Percentiles rank a stretch among this genome's conserved stretches.
Conservation (phyloP, 1,140 invertebrate genomes). For the Drosophila novamexicana region DNA sequence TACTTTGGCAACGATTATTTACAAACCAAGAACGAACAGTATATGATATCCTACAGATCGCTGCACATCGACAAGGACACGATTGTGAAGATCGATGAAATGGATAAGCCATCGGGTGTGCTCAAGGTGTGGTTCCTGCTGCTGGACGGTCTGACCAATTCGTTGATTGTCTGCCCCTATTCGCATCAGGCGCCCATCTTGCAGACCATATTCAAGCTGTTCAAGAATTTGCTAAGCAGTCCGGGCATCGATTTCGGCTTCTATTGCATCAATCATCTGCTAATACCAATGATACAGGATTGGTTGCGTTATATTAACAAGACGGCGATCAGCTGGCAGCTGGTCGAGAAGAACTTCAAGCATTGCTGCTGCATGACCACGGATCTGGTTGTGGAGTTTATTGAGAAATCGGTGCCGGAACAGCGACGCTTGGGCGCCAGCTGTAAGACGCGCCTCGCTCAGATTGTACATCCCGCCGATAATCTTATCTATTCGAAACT, state of each 20-base stretch:
- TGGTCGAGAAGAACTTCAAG: constrained; percentile 94
- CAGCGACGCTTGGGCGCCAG: constrained; percentile 51
- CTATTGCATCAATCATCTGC: constrained; percentile 94
- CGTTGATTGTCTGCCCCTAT: constrained; percentile 91
- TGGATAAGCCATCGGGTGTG: constrained; percentile 93
- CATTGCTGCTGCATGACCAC: constrained; percentile 96
- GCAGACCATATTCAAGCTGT: constrained; percentile 93
- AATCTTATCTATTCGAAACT: constrained; percentile 80
- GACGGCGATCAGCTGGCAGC: constrained; percentile 89
- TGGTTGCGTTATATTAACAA: constrained; percentile 92
- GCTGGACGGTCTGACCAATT: constrained; percentile 94
- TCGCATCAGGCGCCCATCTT: constrained; percentile 94
- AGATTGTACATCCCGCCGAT: constrained; percentile 77
- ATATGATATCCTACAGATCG: constrained; percentile 86
- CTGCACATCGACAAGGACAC: constrained; percentile 86
- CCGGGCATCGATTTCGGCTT: constrained; percentile 94
- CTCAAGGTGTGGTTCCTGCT: constrained; percentile 96
- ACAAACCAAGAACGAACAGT: constrained; percentile 84
- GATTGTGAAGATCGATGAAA: constrained; percentile 86
- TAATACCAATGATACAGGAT: constrained; percentile 94
- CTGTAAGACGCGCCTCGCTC: constrained; percentile 73
- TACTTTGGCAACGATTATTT: constrained; percentile 84
- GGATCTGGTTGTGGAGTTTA: constrained; percentile 94
- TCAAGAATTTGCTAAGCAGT: constrained; percentile 90
- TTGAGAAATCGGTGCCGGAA: constrained; percentile 80